Base-by-base conservation (phyloP, 2,113 vertebrate species). In the Aegotheles bennettii region DNA sequence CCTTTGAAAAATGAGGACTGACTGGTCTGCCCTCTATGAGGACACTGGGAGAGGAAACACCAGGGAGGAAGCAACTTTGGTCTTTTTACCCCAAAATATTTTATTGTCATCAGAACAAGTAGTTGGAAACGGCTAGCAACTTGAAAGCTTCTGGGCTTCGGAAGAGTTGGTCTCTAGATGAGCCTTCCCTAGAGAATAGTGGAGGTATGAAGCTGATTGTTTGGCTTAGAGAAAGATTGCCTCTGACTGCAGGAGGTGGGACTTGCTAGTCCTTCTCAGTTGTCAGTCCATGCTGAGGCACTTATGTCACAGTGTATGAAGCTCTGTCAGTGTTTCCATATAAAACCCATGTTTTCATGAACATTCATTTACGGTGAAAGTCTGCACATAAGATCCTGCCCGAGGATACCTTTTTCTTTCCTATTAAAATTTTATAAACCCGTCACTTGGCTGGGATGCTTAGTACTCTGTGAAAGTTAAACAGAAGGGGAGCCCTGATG, bases 381-480 rank as follows among this genome's bases (percentile, higher is more conserved):
- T 68, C 93, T 94, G 69, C 84, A 60, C 20, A 3, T 95, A 92
- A 85, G 84, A 87, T 94, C 69, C 45, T 95, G 93, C 93, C 96
- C 87, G 88, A 96, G 94, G 90, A 93, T 96, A 95, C 94, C 89
- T 96, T 96, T 95, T 94, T 84, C 77, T 93, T 93, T 94, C 67
- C 67, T 95, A 87, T 96, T 95, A 96, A 92, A 95, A 90, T 94
- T 95, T 94, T 89, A 96, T 97, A 94, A 96, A 90, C 93, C 94
- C 35, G 28, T 95, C 92, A 90, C 86, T 96, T 94, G 94, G 74
- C 70, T 94, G 80, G 63, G 63, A 87, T 90, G 95, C 89, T 92
- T 75, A 89, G 63, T 81, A 91, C 83, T 76, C 57, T 59, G 35
- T 48, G 83, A n/a, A 93, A 94, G 94, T 67, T 47, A 53, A 88